Evolutionary conservation across 64 coral and sea anemone species (phyloP).

Genomic region (Montipora foliosa): DNA sequence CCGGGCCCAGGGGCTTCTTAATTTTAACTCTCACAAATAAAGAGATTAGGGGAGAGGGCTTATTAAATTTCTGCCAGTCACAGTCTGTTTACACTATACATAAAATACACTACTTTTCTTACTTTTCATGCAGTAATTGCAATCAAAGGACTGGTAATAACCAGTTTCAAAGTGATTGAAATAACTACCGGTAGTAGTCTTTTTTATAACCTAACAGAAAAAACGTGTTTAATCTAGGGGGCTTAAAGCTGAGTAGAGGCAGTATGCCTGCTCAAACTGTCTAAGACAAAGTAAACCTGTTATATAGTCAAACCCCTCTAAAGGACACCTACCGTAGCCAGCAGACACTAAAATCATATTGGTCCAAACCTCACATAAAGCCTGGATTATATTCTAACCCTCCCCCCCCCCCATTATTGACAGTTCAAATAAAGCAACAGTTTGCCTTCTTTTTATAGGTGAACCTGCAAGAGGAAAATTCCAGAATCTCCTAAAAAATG

Average conservation of each 20-base stretch:
- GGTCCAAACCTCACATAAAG: neutral
- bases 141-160: neutral
- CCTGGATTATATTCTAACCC: neutral
- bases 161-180: slow-evolving; percentile 13
- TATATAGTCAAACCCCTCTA: slow-evolving; percentile 4
- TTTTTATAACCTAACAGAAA: slow-evolving; percentile 14
- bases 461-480: too few species aligned
- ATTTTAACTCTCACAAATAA: slow-evolving; percentile 4
- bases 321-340: neutral
- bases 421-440: neutral
- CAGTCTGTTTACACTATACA: neutral
- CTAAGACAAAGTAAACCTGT: slow-evolving; percentile 2
- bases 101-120: neutral
- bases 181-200: neutral
- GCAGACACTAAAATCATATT: neutral
- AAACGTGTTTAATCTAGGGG: neutral
- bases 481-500: too few species aligned
- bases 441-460: too few species aligned
- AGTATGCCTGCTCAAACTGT: slow-evolving; percentile 6
- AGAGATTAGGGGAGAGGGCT: neutral
- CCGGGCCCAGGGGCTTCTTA: neutral
- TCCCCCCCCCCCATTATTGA: neutral
- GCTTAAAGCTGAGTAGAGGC: neutral
- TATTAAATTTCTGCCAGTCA: slow-evolving; percentile 1
- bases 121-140: neutral